phyloP scores from a whole-genome alignment of 1,140 invertebrate species.

The Solen grandis region DNA sequence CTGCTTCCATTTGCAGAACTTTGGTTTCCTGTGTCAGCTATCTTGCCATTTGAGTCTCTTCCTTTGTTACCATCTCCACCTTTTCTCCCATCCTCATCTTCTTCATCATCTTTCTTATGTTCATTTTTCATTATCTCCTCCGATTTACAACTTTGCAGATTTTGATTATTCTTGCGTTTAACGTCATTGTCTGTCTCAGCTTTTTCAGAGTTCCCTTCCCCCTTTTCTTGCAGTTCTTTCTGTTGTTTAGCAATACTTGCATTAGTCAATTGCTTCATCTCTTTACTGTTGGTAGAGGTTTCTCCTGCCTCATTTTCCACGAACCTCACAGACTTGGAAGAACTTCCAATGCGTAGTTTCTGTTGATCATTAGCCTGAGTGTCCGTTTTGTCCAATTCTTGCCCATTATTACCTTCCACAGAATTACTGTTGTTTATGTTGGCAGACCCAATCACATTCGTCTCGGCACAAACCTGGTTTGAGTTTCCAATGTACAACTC shows the following conservation, averaged over 20 bases:
- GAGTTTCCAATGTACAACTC: slow-evolving; percentile 1
- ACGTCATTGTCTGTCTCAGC: background rate
- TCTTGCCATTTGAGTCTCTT: background rate
- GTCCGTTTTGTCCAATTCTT: background rate
- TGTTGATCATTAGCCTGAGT: background rate
- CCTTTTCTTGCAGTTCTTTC: background rate
- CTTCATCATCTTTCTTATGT: slow-evolving; percentile 31
- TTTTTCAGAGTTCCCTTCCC: background rate
- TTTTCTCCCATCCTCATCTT: slow-evolving; percentile 3
- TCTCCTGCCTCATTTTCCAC: background rate
- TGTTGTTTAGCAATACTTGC: slow-evolving; percentile 39
- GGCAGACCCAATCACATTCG: too few relatives aligned
- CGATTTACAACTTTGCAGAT: slow-evolving; percentile 29
- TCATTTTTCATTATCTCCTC: slow-evolving; percentile 11
- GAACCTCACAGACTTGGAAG: slow-evolving; percentile 49
- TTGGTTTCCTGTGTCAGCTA: background rate
- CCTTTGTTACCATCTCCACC: slow-evolving; percentile 2
- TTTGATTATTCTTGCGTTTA: slow-evolving; percentile 1
- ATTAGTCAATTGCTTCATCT: slow-evolving; percentile 37
- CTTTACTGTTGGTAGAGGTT: slow-evolving; percentile 19
- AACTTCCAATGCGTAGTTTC: slow-evolving; percentile 23
- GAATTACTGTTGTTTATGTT: background rate
- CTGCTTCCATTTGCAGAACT: slow-evolving; percentile 10
- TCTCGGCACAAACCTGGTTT: too few relatives aligned
- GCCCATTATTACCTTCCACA: slow-evolving; percentile 5